Percentiles rank a stretch among this genome's conserved stretches.
Evolutionary conservation across 1,140 invertebrate species (phyloP).

Genomic region (Globodera rostochiensis): DNA sequence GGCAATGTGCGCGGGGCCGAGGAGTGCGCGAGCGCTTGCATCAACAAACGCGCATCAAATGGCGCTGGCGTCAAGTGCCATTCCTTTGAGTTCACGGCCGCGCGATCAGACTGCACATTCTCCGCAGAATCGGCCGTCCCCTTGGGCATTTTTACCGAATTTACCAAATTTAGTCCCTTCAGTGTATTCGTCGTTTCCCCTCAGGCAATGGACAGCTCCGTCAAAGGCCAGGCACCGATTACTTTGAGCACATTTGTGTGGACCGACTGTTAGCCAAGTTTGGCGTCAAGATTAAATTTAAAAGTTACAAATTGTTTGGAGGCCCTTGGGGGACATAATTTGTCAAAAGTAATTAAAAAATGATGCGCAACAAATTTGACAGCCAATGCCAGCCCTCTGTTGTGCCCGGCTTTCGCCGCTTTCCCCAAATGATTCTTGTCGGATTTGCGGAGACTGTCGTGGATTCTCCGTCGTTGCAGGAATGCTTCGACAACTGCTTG

Average conservation of each 20-base stretch:
- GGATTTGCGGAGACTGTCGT: constrained; percentile 65
- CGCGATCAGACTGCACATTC: constrained; percentile 46
- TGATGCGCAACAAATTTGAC: constrained; percentile 14
- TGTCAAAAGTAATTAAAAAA: constrained; percentile 1
- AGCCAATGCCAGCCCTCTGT: constrained; percentile 51
- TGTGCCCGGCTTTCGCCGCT: constrained; percentile 51
- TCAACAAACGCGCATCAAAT: constrained; percentile 39
- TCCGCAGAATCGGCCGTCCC: constrained; percentile 61
- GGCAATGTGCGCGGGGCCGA: constrained; percentile 14
- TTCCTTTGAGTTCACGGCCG: constrained; percentile 56
- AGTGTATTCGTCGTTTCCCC: not conserved
- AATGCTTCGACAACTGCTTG: constrained; percentile 65
- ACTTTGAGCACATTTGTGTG: constrained; percentile 63
- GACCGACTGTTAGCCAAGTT: constrained; percentile 54
- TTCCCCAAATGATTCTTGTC: constrained; percentile 65
- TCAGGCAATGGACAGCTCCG: constrained; percentile 59
- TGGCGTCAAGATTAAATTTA: not conserved
- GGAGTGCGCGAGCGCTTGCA: constrained; percentile 4
- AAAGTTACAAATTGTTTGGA: too few relatives aligned
- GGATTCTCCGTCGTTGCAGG: constrained; percentile 55
- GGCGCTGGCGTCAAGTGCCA: constrained; percentile 51
- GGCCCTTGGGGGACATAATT: not conserved
- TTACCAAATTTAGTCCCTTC: not conserved
- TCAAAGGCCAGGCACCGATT: constrained; percentile 53
- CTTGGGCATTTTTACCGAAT: constrained; percentile 26